Percentiles rank a stretch among this genome's conserved stretches.
phyloP scores from a whole-genome alignment of 1,140 invertebrate species.

The Lasioglossum albipes region DNA sequence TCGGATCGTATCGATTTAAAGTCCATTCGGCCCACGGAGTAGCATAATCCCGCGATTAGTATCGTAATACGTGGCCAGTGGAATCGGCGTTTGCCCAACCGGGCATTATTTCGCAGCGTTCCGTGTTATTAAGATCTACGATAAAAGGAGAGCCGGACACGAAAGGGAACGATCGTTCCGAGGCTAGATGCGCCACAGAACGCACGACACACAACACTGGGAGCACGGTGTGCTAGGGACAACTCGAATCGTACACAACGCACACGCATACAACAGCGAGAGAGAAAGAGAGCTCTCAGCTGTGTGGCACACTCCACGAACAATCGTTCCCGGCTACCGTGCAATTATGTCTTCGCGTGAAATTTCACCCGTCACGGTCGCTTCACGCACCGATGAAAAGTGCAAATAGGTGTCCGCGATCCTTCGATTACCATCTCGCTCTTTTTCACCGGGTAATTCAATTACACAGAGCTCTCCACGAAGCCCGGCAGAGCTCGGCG shows the following conservation, averaged over 20 bases:
- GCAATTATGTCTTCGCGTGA: slow-evolving; percentile 37
- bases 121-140: slow-evolving; percentile 47
- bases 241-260: no score
- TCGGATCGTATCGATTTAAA: slow-evolving; percentile 32
- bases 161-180: background rate
- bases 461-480: background rate
- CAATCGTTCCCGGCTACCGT: slow-evolving; percentile 28
- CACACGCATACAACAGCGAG: no score
- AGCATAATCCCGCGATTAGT: slow-evolving; percentile 45
- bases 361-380: slow-evolving; percentile 13
- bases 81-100: slow-evolving; percentile 45
- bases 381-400: slow-evolving; percentile 24
- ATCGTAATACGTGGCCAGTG: slow-evolving; percentile 40
- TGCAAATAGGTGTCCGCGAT: slow-evolving; percentile 14
- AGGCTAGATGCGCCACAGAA: background rate
- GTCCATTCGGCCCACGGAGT: slow-evolving; percentile 25
- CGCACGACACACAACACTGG: background rate
- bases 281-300: background rate
- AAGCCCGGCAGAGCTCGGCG: background rate
- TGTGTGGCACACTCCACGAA: slow-evolving; percentile 2
- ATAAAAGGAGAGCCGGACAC: slow-evolving; percentile 26
- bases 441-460: background rate
- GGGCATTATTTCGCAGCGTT: slow-evolving; percentile 43
- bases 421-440: background rate
- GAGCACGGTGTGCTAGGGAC: no score